These are phyloP conservation scores for Drosophila putrida DNA, from an alignment of 2,888 invertebrate genomes.

Conservation along the genomic window DNA sequence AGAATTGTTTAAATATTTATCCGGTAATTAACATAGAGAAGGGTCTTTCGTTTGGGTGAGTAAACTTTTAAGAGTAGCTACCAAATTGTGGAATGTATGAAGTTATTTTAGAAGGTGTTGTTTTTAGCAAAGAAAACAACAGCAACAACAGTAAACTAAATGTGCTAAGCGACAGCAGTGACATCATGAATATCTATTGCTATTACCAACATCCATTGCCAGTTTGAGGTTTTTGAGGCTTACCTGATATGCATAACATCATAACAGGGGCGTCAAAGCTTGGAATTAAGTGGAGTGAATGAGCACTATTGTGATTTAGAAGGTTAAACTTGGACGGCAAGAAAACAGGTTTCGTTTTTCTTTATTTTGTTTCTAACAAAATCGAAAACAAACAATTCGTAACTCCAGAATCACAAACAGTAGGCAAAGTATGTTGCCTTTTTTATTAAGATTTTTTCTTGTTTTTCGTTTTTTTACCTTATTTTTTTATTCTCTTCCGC, in stretches of 20 bases:
- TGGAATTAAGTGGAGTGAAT: conserved; percentile 73
- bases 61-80: conserved; percentile 41
- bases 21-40: conserved; percentile 58
- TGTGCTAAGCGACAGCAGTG: conserved; percentile 46
- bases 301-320: conserved; percentile 58
- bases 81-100: conserved; percentile 25
- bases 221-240: conserved; percentile 51
- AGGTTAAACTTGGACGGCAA: conserved; percentile 55
- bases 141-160: conserved; percentile 5
- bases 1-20: conserved; percentile 61
- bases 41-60: conserved; percentile 37
- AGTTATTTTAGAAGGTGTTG: conserved; percentile 14
- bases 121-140: conserved; percentile 7
- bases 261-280: conserved; percentile 65
- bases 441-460: not conserved
- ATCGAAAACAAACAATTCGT: conserved; percentile 27
- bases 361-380: conserved; percentile 16
- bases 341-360: conserved; percentile 52
- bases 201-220: conserved; percentile 65
- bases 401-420: conserved; percentile 17
- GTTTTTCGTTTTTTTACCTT: not conserved
- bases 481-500: conserved; percentile 8
- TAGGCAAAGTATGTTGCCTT: conserved; percentile 39
- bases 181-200: conserved; percentile 61
- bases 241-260: conserved; percentile 79